Base-by-base conservation (phyloP, 1,140 invertebrate species). In the Drosophila ercepeae region DNA sequence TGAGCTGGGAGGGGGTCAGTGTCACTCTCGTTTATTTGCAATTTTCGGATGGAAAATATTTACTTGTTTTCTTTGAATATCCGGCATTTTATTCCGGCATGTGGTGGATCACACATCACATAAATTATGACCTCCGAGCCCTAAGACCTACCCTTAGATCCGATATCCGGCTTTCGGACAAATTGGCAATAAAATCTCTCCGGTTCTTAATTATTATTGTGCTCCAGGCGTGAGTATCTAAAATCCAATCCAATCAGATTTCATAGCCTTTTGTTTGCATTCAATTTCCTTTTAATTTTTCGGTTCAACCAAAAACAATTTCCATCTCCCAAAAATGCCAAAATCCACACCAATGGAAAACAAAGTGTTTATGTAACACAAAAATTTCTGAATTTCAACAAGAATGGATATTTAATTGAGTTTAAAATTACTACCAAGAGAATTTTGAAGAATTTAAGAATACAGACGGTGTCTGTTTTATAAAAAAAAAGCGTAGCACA, bases 41-140 rank as follows among this genome's bases (percentile, higher is more conserved):
- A 84, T 86, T 74, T 86, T 46, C 52, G 57, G 53, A 42, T 61
- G 19, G 58, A 59, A 86, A 84, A 79, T 81, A 70, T 86, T 52
- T 41, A 41, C 59, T 72, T 84, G 76, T 88, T 86, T 86, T 86
- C 48, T 50, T 81, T 81, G 73, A 86, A 86, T 86, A 77, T 86
- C 81, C 81, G 81, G 68, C 42, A 41, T 55, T 79, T 75, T 78
- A 50, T 52, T 72, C 72, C n/a, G n/a, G 60, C 55, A 63, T 73
- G 68, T 32, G 53, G 42, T 45, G 57, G 16, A 16, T 13, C 4
- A 1, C 36, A 39, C n/a, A 63, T 60, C 34, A 49, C 68, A 73
- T 73, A 73, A 73, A 73, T 73, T 55, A 73, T 73, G 44, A 58
- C 58, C 8, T 34, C 16, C 36, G 53, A 32, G 53, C 34, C 69